phyloP scores from a whole-genome alignment of 2,113 vertebrate genomes.

The Felis catus region DNA sequence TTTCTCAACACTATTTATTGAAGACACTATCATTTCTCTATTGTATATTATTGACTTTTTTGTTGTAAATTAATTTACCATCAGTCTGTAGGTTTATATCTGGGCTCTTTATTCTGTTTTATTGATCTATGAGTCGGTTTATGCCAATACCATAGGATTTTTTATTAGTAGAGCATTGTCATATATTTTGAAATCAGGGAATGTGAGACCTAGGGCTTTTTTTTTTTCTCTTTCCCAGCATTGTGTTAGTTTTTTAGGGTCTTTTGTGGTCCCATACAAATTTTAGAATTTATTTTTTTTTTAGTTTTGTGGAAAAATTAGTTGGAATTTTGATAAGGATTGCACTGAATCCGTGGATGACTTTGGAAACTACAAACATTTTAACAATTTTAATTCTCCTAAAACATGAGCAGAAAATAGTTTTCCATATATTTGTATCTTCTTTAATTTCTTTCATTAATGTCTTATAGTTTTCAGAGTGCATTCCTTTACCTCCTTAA shows the following conservation, averaged over 20 bases:
- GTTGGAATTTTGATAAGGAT: neutral
- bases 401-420: neutral
- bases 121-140: neutral
- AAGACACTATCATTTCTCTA: neutral
- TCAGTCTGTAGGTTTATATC: neutral
- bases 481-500: neutral
- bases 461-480: neutral
- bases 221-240: neutral
- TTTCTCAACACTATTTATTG: neutral
- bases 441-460: neutral
- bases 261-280: neutral
- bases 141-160: neutral
- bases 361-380: neutral
- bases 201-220: neutral
- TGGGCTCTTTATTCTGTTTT: neutral
- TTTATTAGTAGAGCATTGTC: neutral
- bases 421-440: neutral
- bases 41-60: neutral
- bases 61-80: neutral
- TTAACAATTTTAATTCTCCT: neutral
- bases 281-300: neutral
- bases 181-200: neutral
- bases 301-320: neutral
- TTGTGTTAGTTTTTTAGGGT: neutral
- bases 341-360: neutral